These are phyloP conservation scores for Alcedo atthis DNA, from an alignment of 2,797 vertebrate genomes.

Conservation along the genomic window DNA sequence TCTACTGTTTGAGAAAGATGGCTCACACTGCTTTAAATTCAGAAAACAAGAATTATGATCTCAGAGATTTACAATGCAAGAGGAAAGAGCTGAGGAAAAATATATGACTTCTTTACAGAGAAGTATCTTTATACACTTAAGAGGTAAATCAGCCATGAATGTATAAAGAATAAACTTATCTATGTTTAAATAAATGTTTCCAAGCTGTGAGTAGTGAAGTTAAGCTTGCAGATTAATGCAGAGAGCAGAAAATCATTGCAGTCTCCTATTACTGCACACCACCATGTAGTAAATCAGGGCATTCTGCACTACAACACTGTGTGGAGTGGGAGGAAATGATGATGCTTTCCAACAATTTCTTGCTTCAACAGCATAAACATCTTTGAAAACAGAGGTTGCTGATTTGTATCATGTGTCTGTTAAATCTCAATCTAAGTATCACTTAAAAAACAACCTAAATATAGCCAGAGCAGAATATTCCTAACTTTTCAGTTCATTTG, in stretches of 20 bases:
- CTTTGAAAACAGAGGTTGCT: neutral
- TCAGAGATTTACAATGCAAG: neutral
- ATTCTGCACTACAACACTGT: neutral
- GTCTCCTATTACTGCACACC: neutral
- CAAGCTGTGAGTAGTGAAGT: neutral
- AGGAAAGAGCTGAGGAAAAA: constrained; percentile 18
- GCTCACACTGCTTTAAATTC: neutral
- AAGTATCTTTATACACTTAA: neutral
- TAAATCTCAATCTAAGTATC: neutral
- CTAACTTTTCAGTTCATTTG: neutral
- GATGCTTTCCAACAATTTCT: neutral
- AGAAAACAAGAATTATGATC: neutral
- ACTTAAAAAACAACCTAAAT: neutral
- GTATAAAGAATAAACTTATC: neutral
- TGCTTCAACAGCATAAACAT: neutral
- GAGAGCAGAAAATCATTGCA: neutral
- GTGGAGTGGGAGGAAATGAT: neutral
- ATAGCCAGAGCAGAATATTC: neutral
- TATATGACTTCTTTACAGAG: neutral
- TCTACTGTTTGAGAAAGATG: neutral
- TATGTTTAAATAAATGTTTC: constrained; percentile 11
- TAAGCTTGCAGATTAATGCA: constrained; percentile 12
- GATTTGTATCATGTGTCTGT: neutral
- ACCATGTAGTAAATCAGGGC: neutral
- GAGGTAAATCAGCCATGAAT: constrained; percentile 16